These are phyloP conservation scores for Pammene aurita DNA, from an alignment of 2,888 invertebrate genomes.

Conservation along the genomic window DNA sequence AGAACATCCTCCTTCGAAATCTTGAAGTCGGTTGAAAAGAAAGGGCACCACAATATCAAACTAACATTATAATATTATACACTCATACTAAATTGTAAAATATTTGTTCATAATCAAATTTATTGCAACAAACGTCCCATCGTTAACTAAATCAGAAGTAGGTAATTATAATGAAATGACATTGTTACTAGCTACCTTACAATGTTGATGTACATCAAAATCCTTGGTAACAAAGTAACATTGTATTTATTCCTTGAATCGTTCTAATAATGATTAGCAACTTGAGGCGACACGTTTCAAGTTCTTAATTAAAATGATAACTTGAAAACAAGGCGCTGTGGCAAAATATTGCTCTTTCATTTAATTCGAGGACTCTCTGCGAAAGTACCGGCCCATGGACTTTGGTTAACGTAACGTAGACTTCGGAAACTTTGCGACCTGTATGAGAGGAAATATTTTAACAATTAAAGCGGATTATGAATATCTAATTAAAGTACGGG, in stretches of 20 bases:
- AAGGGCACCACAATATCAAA: neutral
- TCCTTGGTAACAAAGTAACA: slow-evolving; percentile 22
- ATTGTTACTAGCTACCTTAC: neutral
- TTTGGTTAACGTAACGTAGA: slow-evolving; percentile 36
- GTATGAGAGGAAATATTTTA: slow-evolving; percentile 17
- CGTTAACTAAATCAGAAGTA: too few species aligned
- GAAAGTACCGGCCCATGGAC: slow-evolving; percentile 48
- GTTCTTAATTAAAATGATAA: slow-evolving; percentile 73
- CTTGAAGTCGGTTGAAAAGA: too few species aligned
- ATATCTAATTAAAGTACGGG: slow-evolving; percentile 20
- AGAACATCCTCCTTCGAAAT: too few species aligned
- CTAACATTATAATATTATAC: neutral
- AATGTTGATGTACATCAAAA: slow-evolving; percentile 5
- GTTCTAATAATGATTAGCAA: slow-evolving; percentile 55
- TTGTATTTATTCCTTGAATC: slow-evolving; percentile 30
- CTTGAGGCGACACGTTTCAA: slow-evolving; percentile 56
- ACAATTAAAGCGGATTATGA: slow-evolving; percentile 13
- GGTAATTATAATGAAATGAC: too few species aligned
- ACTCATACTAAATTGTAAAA: neutral
- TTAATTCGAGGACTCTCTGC: slow-evolving; percentile 62
- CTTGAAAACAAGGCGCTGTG: slow-evolving; percentile 63
- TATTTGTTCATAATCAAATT: neutral
- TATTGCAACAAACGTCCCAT: too few species aligned
- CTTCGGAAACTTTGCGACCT: slow-evolving; percentile 24
- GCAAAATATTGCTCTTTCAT: slow-evolving; percentile 74